Evolutionary conservation across 1,140 invertebrate genomes (phyloP), one percentile per base, ranked within the genome.

Genomic region (Pseudomyrmex gracilis): DNA sequence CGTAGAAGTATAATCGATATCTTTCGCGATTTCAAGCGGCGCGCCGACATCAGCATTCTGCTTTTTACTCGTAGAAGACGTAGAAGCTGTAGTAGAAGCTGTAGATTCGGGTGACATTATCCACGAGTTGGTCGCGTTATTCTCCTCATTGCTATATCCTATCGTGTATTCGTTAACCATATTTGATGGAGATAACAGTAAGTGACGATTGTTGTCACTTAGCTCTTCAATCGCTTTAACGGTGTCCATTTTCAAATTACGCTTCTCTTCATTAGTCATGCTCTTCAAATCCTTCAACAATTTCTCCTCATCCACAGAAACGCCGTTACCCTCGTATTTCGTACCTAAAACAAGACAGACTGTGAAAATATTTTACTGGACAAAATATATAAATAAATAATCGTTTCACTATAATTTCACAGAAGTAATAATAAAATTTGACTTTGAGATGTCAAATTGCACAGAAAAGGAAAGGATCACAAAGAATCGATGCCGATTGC

Each of bases 291-390:
- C 84, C 34, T 85, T 89, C 70, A 87, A 71, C 70, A 76, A n/a
- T 66, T 71, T 87, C 68, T 68, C 20, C 53, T 84, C 74, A 68
- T 90, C 80, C 55, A 80, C 85, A 73, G 84, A 91, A 85, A 87
- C 83, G 68, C 77, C 70, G 63, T 87, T 91, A 88, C 87, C 89
- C 87, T 92, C 90, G 87, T 88, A 90, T 92, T 90, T 91, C 84
- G 80, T 90, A 85, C 87, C 92, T 93, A 43, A 1, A 87, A 82
- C 2, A 67, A 43, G 24, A 15, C 45, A 15, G 45, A 3, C 2
- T 24, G 4, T 71, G 22, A 1, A 4, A 34, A 49, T n/a, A 8
- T 12, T 20, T n/a, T 15, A 12, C 10, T 8, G 13, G 15, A 45
- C 49, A n/a, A n/a, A n/a, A n/a, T n/a, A n/a, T n/a, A 13, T 13